phyloP scores from a whole-genome alignment of 2,888 invertebrate species.

The Cataglyphis rosenhaueri region DNA sequence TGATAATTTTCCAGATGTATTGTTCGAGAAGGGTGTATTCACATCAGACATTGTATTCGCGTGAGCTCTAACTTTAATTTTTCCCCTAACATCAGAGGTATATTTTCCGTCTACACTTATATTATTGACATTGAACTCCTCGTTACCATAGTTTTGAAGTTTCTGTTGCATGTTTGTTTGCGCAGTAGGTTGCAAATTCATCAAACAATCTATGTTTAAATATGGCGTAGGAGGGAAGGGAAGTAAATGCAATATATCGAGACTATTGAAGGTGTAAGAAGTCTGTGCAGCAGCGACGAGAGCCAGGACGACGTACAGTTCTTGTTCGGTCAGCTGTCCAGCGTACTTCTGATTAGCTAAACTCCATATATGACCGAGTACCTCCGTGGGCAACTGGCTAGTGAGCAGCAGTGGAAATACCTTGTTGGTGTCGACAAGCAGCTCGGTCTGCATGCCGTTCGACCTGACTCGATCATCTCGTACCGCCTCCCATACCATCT shows the following conservation, averaged over 20 bases:
- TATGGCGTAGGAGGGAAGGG: constrained; percentile 84
- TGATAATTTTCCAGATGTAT: constrained; percentile 55
- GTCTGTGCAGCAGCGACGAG: constrained; percentile 86
- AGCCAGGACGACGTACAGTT: constrained; percentile 85
- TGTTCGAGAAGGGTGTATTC: constrained; percentile 45
- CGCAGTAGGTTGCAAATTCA: constrained; percentile 65
- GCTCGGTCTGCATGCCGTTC: constrained; percentile 76
- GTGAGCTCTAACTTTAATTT: constrained; percentile 52
- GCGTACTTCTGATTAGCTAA: constrained; percentile 86
- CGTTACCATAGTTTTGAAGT: constrained; percentile 56
- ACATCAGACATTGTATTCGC: constrained; percentile 53
- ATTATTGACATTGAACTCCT: constrained; percentile 72
- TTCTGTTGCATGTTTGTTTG: constrained; percentile 54
- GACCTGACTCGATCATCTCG: constrained; percentile 79
- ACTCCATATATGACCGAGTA: constrained; percentile 86
- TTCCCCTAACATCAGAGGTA: constrained; percentile 59
- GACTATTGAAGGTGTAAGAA: constrained; percentile 81
- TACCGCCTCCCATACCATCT: constrained; percentile 85
- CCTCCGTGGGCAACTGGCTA: constrained; percentile 85
- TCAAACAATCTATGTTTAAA: constrained; percentile 79
- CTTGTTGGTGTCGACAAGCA: constrained; percentile 84
- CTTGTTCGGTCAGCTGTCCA: constrained; percentile 85
- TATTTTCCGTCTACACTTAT: constrained; percentile 62
- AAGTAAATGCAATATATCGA: constrained; percentile 82
- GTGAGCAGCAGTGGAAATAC: constrained; percentile 85